Evolutionary conservation across 2,113 vertebrate species (phyloP).

Genomic region (Lamprotornis superbus): DNA sequence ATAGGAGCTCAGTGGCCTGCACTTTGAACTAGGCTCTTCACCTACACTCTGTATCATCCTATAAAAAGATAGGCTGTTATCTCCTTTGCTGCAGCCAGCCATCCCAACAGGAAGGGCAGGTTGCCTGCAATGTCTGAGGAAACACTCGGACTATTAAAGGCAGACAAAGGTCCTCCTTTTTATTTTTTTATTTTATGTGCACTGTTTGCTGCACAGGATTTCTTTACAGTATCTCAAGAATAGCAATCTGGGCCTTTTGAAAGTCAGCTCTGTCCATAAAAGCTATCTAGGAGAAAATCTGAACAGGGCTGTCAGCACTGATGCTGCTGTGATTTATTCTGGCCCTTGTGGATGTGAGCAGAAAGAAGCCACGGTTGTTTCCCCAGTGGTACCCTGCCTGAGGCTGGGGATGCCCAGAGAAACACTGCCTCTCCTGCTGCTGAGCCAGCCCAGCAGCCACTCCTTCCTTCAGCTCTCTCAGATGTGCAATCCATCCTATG

Average conservation of each 20-base stretch:
- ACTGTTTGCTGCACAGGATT: background rate
- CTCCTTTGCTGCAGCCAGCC: constrained; percentile 21
- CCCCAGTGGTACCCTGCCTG: background rate
- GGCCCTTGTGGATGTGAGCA: background rate
- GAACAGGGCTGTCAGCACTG: background rate
- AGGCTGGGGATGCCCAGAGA: background rate
- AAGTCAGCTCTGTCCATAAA: background rate
- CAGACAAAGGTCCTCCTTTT: constrained; percentile 28
- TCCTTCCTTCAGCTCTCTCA: background rate
- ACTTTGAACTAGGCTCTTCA: constrained; percentile 70
- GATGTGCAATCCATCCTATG: background rate
- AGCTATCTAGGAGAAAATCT: background rate
- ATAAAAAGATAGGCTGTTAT: constrained; percentile 63
- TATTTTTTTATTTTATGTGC: background rate
- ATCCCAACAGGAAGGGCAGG: background rate
- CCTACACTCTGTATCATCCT: constrained; percentile 40
- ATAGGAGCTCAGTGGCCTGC: constrained; percentile 61
- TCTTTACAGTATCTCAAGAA: background rate
- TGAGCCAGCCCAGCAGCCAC: background rate
- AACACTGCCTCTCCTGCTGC: background rate
- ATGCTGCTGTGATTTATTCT: background rate
- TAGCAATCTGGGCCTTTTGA: background rate
- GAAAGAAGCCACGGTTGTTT: accelerated
- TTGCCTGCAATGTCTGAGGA: constrained; percentile 1
- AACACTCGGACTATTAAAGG: background rate